Base-by-base conservation (phyloP, 2,888 invertebrate species). In the Allophyes oxyacanthae region DNA sequence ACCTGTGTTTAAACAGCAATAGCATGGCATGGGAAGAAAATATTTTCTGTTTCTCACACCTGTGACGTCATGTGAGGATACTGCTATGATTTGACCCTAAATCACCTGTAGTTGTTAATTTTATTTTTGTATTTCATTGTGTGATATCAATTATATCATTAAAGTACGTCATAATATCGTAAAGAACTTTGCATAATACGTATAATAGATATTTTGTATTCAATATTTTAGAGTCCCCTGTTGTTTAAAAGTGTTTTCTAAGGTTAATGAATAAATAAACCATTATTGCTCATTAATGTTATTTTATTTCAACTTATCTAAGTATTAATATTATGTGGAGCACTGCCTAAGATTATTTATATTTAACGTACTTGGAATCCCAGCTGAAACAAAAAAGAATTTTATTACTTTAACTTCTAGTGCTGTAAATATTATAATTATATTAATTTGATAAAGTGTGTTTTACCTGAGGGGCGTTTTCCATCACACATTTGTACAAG, bases 381-480 rank as follows among this genome's bases (percentile, higher is more conserved):
- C 57, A 84, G 52, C 89, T 88, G 84, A 66, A 88, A 87, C 36
- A 50, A 67, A 64, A 20, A 28, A 20, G 2, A 20, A 20, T 20
- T 20, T 3, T 3, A 20, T 20, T 20, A 2, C 4, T 20, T 20
- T 20, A 20, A 20, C n/a, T n/a, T n/a, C n/a, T n/a, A n/a, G n/a
- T n/a, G n/a, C n/a, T n/a, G n/a, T n/a, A n/a, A n/a, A n/a, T n/a
- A n/a, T n/a, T n/a, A n/a, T n/a, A n/a, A n/a, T n/a, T n/a, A n/a
- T n/a, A n/a, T n/a, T n/a, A n/a, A n/a, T n/a, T n/a, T n/a, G n/a
- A n/a, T n/a, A n/a, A n/a, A n/a, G n/a, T 8, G 28, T 28, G 4
- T 20, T n/a, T 52, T 79, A 94, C 92, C 88, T 89, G 79, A 13
- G 82, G 73, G 15, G 87, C 85, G 36, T 89, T 87, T 59, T 90